Evolutionary conservation across 2,113 vertebrate genomes (phyloP).

Genomic region (Holacanthus passer): DNA sequence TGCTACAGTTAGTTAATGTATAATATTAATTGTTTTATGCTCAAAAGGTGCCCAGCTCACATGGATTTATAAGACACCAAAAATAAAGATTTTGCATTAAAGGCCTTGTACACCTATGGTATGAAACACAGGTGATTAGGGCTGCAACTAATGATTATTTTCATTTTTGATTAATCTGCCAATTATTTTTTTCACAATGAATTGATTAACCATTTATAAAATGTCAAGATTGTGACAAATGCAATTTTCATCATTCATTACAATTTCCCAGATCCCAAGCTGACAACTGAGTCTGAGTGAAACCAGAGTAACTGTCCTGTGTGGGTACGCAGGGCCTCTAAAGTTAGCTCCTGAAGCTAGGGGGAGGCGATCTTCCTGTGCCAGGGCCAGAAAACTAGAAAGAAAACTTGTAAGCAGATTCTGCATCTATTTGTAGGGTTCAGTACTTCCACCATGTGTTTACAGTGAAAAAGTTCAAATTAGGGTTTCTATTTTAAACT

Average conservation of each 20-base stretch:
- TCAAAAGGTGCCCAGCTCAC: background rate
- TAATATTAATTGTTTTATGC: no score
- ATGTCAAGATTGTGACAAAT: no score
- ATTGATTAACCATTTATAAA: no score
- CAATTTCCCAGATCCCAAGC: no score
- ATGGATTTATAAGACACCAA: background rate
- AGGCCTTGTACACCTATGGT: background rate
- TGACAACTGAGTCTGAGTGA: no score
- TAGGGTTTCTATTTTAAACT: background rate
- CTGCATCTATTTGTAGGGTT: background rate
- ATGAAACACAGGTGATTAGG: background rate
- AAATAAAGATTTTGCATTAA: background rate
- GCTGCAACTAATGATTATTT: no score
- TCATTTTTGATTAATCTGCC: no score
- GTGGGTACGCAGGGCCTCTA: no score
- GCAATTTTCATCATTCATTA: no score
- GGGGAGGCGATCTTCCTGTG: background rate
- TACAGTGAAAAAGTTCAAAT: background rate
- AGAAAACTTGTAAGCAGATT: background rate
- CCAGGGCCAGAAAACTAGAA: background rate
- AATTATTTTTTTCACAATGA: no score
- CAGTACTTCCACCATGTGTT: background rate
- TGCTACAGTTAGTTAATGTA: background rate
- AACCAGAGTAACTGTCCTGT: no score
- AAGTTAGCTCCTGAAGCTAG: no score